These are phyloP conservation scores for Ophraella communa DNA, from an alignment of 2,888 invertebrate genomes.

Conservation along the genomic window DNA sequence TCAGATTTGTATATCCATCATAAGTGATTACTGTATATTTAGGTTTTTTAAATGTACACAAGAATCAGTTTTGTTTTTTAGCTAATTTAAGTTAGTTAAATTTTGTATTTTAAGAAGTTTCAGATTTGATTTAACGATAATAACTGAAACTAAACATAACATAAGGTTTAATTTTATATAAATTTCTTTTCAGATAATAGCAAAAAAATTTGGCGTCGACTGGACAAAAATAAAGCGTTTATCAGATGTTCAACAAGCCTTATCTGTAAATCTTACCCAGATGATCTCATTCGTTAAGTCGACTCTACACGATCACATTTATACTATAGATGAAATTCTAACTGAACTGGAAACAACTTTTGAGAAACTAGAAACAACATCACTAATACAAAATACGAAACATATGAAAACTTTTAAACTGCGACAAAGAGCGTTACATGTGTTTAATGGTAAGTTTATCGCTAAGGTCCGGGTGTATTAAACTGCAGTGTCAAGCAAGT, in stretches of 20 bases:
- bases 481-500: too few relatives aligned
- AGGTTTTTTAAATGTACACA: too few relatives aligned
- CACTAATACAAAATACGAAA: constrained; percentile 71
- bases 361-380: constrained; percentile 69
- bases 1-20: too few relatives aligned
- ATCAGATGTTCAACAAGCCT: constrained; percentile 74
- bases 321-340: constrained; percentile 65
- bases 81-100: too few relatives aligned
- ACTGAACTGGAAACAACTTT: constrained; percentile 65
- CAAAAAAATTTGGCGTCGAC: constrained; percentile 66
- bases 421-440: constrained; percentile 86
- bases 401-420: constrained; percentile 75
- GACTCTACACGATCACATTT: constrained; percentile 70
- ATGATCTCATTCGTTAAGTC: constrained; percentile 74
- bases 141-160: too few relatives aligned
- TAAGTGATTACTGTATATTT: too few relatives aligned
- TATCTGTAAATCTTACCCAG: constrained; percentile 69
- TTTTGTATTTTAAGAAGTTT: too few relatives aligned
- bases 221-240: constrained; percentile 73
- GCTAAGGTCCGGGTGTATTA: too few relatives aligned
- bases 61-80: too few relatives aligned
- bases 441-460: constrained; percentile 73
- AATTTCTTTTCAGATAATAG: constrained; percentile 65
- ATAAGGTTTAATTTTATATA: too few relatives aligned
- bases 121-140: too few relatives aligned